phyloP scores from a whole-genome alignment of 1,140 invertebrate genomes.

The Pogonomyrmex californicus region DNA sequence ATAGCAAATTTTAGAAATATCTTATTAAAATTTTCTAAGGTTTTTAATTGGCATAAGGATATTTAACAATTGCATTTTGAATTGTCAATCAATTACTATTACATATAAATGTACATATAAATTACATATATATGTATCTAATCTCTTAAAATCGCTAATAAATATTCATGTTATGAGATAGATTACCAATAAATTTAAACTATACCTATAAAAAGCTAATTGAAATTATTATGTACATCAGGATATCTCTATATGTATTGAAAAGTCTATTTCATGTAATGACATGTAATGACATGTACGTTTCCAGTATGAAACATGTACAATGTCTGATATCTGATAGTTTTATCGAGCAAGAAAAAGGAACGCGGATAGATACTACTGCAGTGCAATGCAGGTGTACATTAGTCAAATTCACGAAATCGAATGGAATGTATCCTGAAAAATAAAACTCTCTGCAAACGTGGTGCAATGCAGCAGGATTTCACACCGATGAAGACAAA shows the following conservation, averaged over 20 bases:
- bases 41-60: background rate
- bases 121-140: background rate
- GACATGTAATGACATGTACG: background rate
- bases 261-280: background rate
- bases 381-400: slow-evolving; percentile 39
- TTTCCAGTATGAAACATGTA: background rate
- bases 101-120: background rate
- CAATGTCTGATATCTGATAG: background rate
- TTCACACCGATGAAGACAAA: slow-evolving; percentile 33
- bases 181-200: background rate
- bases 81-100: background rate
- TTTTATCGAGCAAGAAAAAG: slow-evolving; percentile 27
- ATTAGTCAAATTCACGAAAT: slow-evolving; percentile 58
- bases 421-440: slow-evolving; percentile 24
- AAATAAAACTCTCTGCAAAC: slow-evolving; percentile 37
- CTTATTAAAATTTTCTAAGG: background rate
- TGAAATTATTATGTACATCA: background rate
- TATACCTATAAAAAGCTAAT: background rate
- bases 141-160: background rate
- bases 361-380: background rate
- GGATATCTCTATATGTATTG: background rate
- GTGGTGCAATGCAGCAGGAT: slow-evolving; percentile 15
- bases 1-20: slow-evolving; percentile 6
- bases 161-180: background rate
- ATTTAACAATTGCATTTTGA: background rate